Evolutionary conservation across 2,888 invertebrate species (phyloP).

Genomic region (Heliconius cydno): DNA sequence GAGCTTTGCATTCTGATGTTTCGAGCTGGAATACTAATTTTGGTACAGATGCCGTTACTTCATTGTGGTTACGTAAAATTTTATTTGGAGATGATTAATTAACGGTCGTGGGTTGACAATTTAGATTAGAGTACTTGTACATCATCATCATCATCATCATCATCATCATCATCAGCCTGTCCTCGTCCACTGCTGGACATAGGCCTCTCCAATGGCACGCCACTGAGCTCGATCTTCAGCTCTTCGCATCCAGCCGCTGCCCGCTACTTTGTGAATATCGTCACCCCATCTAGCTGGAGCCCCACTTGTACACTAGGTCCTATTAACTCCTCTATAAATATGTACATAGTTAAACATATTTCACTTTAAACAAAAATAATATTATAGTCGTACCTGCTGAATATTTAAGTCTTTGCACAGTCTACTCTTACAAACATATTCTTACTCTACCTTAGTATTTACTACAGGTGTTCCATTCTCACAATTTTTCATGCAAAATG

Average conservation of each 20-base stretch:
- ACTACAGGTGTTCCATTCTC: constrained; percentile 37
- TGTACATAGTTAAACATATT: neutral
- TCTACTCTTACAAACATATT: constrained; percentile 1
- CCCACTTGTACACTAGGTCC: too few species aligned
- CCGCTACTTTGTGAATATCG: too few species aligned
- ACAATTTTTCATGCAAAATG: constrained; percentile 45
- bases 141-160: too few species aligned
- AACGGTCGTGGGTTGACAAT: neutral
- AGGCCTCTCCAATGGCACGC: too few species aligned
- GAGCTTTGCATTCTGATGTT: constrained; percentile 77
- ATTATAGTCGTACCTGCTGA: neutral
- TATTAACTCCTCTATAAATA: neutral
- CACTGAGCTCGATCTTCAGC: too few species aligned
- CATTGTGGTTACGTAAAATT: neutral
- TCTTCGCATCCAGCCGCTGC: too few species aligned
- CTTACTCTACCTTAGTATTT: constrained; percentile 11
- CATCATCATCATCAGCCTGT: too few species aligned
- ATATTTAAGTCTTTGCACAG: neutral
- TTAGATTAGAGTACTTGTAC: too few species aligned
- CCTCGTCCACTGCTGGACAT: too few species aligned
- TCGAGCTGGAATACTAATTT: constrained; percentile 51
- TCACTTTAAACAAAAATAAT: neutral
- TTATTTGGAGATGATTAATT: neutral
- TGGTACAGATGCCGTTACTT: constrained; percentile 11
- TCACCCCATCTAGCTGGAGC: too few species aligned